Conservation (phyloP, 2,113 vertebrate genomes). For the Nothoprocta pentlandii region DNA sequence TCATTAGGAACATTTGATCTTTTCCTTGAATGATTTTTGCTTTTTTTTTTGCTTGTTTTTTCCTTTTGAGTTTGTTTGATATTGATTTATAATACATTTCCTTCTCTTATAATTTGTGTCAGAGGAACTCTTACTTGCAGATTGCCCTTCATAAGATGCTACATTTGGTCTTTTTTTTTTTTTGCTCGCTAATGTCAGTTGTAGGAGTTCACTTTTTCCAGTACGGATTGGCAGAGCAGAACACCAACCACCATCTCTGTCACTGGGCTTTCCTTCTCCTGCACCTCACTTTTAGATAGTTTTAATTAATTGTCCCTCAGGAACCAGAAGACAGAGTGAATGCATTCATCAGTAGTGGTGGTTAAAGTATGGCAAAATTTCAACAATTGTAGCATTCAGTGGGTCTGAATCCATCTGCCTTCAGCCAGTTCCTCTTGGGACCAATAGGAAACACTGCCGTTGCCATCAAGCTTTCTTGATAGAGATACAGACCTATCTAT, state of each 20-base stretch:
- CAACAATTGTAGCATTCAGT: background rate
- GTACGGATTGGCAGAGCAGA: background rate
- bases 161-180: constrained; percentile 35
- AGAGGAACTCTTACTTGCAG: background rate
- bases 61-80: background rate
- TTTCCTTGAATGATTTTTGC: background rate
- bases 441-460: background rate
- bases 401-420: background rate
- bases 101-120: constrained; percentile 17
- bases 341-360: background rate
- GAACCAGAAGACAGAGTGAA: background rate
- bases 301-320: background rate
- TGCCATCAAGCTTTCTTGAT: background rate
- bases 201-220: background rate
- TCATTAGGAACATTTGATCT: background rate
- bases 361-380: background rate
- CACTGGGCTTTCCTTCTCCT: background rate
- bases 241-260: background rate
- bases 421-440: background rate
- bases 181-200: background rate
- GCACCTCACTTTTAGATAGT: background rate
- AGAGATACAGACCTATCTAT: background rate
- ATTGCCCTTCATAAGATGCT: background rate
- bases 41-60: too few species aligned
- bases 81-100: background rate